Percentiles rank a stretch among this genome's conserved stretches.
Conservation (phyloP, 2,797 vertebrate genomes). For the Gobionotothen gibberifrons region DNA sequence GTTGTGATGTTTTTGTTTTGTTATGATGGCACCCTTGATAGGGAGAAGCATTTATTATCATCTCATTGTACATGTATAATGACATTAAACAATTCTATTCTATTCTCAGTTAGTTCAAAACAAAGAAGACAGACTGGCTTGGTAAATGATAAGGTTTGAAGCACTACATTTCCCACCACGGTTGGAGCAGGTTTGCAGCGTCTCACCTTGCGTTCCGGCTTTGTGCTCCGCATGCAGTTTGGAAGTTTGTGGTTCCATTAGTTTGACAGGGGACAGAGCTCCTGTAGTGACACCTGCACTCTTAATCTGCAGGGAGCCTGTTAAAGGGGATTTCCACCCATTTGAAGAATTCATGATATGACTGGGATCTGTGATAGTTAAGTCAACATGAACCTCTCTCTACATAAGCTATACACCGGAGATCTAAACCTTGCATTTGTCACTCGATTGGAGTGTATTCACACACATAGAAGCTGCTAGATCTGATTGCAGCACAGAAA, state of each 20-base stretch:
- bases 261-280: constrained; percentile 30
- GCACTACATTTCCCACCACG: constrained; percentile 34
- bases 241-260: constrained; percentile 46
- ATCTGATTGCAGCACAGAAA: constrained; percentile 4
- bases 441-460: constrained; percentile 13
- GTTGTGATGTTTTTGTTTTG: too few species aligned
- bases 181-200: constrained; percentile 9
- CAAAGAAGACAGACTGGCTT: constrained; percentile 49
- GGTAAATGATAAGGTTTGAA: constrained; percentile 46
- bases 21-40: too few species aligned
- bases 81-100: too few species aligned
- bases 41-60: too few species aligned
- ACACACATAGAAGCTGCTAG: background rate
- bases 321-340: constrained; percentile 44
- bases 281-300: constrained; percentile 25
- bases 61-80: too few species aligned
- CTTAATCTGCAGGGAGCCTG: constrained; percentile 45
- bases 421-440: constrained; percentile 3
- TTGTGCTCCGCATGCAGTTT: constrained; percentile 13
- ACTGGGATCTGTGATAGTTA: constrained; percentile 19
- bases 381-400: constrained; percentile 26
- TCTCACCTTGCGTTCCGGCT: constrained; percentile 24
- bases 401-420: constrained; percentile 1
- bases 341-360: constrained; percentile 40
- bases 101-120: constrained; percentile 61